Base-by-base conservation (phyloP, 2,113 vertebrate species). In the Petrocephalus zakoni region DNA sequence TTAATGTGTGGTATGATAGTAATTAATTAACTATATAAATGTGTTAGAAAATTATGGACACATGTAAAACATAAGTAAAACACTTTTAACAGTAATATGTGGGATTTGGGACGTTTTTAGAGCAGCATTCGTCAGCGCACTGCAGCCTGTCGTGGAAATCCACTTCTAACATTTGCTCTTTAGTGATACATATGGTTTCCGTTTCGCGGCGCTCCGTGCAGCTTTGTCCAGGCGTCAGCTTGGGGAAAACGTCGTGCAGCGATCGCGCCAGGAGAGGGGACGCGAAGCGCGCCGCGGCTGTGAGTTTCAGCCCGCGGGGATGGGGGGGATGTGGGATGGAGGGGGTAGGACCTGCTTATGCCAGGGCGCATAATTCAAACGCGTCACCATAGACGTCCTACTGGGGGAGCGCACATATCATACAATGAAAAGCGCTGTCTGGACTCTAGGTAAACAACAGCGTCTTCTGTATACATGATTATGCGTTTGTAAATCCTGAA, bases 201-300 rank as follows among this genome's bases (percentile, higher is more conserved):
- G 82, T 89, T 52, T 90, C 56, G 42, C 58, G 81, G 51, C 17
- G 21, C 15, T 21, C 81, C 81, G 47, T 84, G 47, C 81, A 84
- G 51, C 47, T 51, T 84, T 15, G 9, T 49, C 22, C 81, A 51
- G 22, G 25, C 46, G 4, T 84, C 81, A 51, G 22, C 22, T 49
- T 83, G 19, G 34, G 81, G 11, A 25, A 83, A 83, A 22, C 13
- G 34, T 49, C 49, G 81, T 9, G 2, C 81, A 22, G 68, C 2
- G 9, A 51, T 47, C 11, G n/a, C 21, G n/a, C 47, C 42, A n/a
- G 22, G 25, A 15, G 22, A 51, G 19, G 46, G 22, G 8, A 51
- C 46, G 11, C 10, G 37, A 42, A 13, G 17, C 34, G 34, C 72
- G 1, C 34, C 17, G 72, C 11, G 61, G 25, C 61, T 13, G 25